Conservation (phyloP, 2,113 vertebrate genomes). For the Oreochromis spilurus region DNA sequence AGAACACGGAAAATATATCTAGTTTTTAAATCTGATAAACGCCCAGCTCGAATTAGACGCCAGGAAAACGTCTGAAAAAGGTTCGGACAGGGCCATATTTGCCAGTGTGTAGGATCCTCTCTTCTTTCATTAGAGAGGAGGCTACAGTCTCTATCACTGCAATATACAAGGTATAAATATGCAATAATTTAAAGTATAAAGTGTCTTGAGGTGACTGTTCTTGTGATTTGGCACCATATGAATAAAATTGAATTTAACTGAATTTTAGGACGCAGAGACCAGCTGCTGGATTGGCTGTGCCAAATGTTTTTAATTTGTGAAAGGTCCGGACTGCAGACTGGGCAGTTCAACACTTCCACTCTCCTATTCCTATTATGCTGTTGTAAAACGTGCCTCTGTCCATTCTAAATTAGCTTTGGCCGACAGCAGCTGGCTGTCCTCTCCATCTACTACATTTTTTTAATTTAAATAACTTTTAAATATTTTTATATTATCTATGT, state of each 20-base stretch:
- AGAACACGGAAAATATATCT: neutral
- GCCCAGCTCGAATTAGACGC: neutral
- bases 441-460: neutral
- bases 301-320: neutral
- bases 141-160: neutral
- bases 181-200: neutral
- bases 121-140: neutral
- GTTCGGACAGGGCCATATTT: accelerated
- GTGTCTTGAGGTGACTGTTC: neutral
- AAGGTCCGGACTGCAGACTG: accelerated
- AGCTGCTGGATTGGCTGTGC: neutral
- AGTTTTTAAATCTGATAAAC: neutral
- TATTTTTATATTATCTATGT: neutral
- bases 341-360: neutral
- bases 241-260: neutral
- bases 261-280: neutral
- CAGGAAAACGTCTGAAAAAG: accelerated
- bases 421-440: accelerated
- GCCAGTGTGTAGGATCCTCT: accelerated
- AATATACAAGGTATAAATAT: neutral
- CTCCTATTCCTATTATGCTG: neutral
- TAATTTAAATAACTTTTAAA: neutral
- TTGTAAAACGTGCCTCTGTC: neutral
- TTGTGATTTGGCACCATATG: neutral
- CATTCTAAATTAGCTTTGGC: neutral